Conservation (phyloP, 2,888 invertebrate genomes). For the Meliscaeva auricollis region DNA sequence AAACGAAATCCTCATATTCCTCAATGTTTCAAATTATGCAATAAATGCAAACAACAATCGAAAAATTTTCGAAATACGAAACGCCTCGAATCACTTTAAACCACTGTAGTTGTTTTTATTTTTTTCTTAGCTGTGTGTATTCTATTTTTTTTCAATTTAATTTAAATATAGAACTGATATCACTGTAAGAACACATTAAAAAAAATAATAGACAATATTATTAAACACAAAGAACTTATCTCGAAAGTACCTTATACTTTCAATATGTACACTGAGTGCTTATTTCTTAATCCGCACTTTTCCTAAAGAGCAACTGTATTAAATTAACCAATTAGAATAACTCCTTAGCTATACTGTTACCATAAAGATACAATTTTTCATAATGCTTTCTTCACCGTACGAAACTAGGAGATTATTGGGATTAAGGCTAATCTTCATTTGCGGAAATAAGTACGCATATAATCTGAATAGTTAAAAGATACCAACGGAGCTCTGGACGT, state of each 20-base stretch:
- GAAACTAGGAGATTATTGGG: slow-evolving; percentile 7
- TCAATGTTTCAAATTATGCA: slow-evolving; percentile 24
- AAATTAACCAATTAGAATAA: slow-evolving; percentile 17
- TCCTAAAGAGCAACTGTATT: background rate
- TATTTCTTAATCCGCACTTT: slow-evolving; percentile 22
- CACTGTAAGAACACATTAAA: background rate
- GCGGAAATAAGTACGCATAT: background rate
- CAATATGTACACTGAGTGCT: background rate
- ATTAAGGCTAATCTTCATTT: slow-evolving; percentile 43
- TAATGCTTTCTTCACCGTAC: slow-evolving; percentile 13
- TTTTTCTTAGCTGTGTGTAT: background rate
- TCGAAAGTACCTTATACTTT: background rate
- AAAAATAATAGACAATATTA: background rate
- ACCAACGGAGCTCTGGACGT: background rate
- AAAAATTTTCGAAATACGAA: background rate
- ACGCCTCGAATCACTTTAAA: background rate
- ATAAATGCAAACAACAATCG: background rate
- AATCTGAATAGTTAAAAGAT: slow-evolving; percentile 6
- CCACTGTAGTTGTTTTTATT: background rate
- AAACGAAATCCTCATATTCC: slow-evolving; percentile 48
- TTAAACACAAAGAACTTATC: background rate
- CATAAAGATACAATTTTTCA: slow-evolving; percentile 20
- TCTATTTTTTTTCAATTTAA: background rate
- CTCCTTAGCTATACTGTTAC: background rate
- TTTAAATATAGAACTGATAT: background rate